A percentile compares a stretch with the other conserved stretches of the same genome.
Evolutionary conservation across 2,113 vertebrate species (phyloP).

Genomic region (Cebus imitator): DNA sequence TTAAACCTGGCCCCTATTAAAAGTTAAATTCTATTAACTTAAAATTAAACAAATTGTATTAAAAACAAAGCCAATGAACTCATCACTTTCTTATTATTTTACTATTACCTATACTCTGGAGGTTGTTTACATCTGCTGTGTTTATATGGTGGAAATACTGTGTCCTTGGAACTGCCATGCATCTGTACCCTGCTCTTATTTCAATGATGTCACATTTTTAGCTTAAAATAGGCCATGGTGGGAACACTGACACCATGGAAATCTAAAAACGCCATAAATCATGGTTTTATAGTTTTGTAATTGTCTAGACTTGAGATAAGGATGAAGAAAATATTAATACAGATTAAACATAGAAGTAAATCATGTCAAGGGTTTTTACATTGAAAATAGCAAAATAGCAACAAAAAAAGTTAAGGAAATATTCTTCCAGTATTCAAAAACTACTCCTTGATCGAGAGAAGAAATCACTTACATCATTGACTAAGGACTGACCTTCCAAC

Average conservation of each 20-base stretch:
- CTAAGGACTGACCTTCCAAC: neutral
- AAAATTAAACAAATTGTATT: neutral
- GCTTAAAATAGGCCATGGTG: neutral
- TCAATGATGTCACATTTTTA: neutral
- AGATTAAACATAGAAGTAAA: neutral
- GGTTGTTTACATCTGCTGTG: fast-evolving
- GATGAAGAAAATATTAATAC: neutral
- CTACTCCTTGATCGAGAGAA: neutral
- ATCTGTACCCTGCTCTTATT: neutral
- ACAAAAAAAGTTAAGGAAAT: neutral
- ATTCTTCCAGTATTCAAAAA: neutral
- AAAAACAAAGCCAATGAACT: neutral
- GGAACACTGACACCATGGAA: neutral
- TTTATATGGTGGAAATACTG: neutral
- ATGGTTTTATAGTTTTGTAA: neutral
- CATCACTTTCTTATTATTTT: neutral
- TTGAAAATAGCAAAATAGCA: neutral
- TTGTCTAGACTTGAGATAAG: neutral
- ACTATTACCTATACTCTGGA: fast-evolving
- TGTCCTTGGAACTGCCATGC: fast-evolving
- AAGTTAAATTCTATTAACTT: neutral
- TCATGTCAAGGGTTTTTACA: neutral
- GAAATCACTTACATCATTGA: neutral
- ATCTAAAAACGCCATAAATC: neutral
- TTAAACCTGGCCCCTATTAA: neutral